Percentiles rank a stretch among this genome's conserved stretches.
These are phyloP conservation scores for Cephus pygmeus DNA, from an alignment of 2,888 invertebrate species.

Conservation along the genomic window DNA sequence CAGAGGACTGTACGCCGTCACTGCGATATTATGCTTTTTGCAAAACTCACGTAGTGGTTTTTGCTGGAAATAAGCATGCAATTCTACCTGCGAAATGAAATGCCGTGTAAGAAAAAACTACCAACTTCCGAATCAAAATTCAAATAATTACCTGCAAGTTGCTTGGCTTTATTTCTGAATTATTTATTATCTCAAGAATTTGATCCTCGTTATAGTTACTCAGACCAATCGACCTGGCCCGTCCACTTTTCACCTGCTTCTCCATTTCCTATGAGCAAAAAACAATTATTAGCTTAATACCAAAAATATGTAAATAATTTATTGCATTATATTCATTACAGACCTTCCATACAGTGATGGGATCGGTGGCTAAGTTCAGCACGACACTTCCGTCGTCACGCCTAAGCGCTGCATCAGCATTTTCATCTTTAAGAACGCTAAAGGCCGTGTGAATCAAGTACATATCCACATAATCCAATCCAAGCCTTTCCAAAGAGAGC, in stretches of 20 bases:
- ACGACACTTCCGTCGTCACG: slow-evolving; percentile 71
- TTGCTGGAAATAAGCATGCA: slow-evolving; percentile 84
- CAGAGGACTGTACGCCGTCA: slow-evolving; percentile 80
- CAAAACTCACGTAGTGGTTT: slow-evolving; percentile 73
- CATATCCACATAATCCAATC: slow-evolving; percentile 79
- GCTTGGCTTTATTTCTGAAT: slow-evolving; percentile 75
- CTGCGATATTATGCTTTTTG: slow-evolving; percentile 71
- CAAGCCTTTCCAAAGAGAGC: slow-evolving; percentile 73
- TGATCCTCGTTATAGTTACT: slow-evolving; percentile 84
- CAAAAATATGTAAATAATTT: not conserved
- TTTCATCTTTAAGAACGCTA: slow-evolving; percentile 70
- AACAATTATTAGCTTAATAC: not conserved
- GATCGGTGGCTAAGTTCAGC: slow-evolving; percentile 74
- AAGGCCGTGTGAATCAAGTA: slow-evolving; percentile 84
- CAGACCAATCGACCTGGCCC: slow-evolving; percentile 78
- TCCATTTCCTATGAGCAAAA: slow-evolving; percentile 74
- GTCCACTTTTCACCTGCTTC: slow-evolving; percentile 73
- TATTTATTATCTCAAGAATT: slow-evolving; percentile 72
- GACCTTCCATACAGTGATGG: slow-evolving; percentile 79
- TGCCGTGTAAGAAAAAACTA: not conserved
- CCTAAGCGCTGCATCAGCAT: slow-evolving; percentile 69
- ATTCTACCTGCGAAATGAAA: slow-evolving; percentile 69
- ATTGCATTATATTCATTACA: slow-evolving; percentile 18
- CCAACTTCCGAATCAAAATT: not conserved
- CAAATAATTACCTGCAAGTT: slow-evolving; percentile 70